Base-by-base conservation (phyloP, 2,888 invertebrate species). In the Cantharis rustica region DNA sequence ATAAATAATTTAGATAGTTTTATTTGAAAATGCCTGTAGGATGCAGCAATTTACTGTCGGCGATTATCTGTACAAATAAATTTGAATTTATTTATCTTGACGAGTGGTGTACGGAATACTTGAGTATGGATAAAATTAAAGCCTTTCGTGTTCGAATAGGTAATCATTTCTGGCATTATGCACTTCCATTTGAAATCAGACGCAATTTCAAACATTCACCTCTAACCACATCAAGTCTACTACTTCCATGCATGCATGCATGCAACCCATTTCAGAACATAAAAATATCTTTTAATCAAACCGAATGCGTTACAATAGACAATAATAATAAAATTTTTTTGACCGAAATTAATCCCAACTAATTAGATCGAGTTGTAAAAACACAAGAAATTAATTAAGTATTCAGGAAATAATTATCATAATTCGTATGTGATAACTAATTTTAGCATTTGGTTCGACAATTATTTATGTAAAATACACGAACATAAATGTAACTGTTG, bases 1-100 rank as follows among this genome's bases (percentile, higher is more conserved):
- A 84, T 85, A 85, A 85, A 85, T 85, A 84, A 85, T 84, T 83
- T 82, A 81, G 84, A 85, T 82, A 82, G 84, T 83, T 85, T 84
- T 84, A 84, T 83, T 83, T 80, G 84, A 81, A 83, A 83, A 82
- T 82, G 79, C 80, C 80, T 80, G 81, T 81, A 80, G 84, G 84
- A 83, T 80, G 82, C 81, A 79, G 81, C 81, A 83, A 82, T 82
- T 80, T 81, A 80, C 78, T 81, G 82, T 79, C 79, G 75, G 75
- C 79, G 82, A 83, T 83, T 83, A 83, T 83, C 81, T 80, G 77
- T 82, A 83, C 82, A 82, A 83, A 82, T 82, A 79, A 82, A 75
- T 79, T 80, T 63, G 16, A 68, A 74, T 64, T 74, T 62, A 77
- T 77, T 74, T 74, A 77, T 77, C 77, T 77, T 76, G 71, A 68